These are phyloP conservation scores for Pollicipes pollicipes DNA, from an alignment of 1,140 invertebrate species.

Conservation along the genomic window DNA sequence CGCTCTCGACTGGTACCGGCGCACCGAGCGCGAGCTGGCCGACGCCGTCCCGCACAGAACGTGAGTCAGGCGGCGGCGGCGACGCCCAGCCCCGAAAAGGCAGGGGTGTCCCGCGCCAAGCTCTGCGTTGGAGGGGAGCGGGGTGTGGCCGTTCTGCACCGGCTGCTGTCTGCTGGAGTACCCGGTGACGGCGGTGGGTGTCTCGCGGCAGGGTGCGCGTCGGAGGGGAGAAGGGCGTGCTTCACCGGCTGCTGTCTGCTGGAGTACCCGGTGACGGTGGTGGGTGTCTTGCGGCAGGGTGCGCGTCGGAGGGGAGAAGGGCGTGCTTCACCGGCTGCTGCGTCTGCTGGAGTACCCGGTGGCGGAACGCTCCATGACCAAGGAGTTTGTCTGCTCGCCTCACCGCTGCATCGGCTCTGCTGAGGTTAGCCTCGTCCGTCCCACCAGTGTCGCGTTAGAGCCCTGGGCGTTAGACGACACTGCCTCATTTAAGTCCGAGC, in stretches of 20 bases:
- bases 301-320: neutral
- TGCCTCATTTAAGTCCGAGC: too few relatives aligned
- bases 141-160: too few relatives aligned
- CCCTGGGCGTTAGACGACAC: too few relatives aligned
- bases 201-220: neutral
- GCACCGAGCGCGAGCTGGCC: neutral
- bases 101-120: too few relatives aligned
- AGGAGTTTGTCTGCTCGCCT: neutral
- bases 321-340: neutral
- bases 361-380: neutral
- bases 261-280: too few relatives aligned
- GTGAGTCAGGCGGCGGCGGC: neutral
- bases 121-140: neutral
- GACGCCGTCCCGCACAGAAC: neutral
- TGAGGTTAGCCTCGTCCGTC: neutral
- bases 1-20: neutral
- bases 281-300: too few relatives aligned
- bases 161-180: too few relatives aligned
- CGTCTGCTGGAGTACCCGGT: neutral
- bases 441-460: too few relatives aligned
- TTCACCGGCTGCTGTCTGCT: too few relatives aligned
- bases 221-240: too few relatives aligned
- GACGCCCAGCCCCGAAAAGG: too few relatives aligned
- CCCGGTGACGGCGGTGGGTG: too few relatives aligned
- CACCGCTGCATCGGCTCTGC: neutral